Evolutionary conservation across 1,140 invertebrate species (phyloP).

Genomic region (Carcinoscorpius rotundicauda): DNA sequence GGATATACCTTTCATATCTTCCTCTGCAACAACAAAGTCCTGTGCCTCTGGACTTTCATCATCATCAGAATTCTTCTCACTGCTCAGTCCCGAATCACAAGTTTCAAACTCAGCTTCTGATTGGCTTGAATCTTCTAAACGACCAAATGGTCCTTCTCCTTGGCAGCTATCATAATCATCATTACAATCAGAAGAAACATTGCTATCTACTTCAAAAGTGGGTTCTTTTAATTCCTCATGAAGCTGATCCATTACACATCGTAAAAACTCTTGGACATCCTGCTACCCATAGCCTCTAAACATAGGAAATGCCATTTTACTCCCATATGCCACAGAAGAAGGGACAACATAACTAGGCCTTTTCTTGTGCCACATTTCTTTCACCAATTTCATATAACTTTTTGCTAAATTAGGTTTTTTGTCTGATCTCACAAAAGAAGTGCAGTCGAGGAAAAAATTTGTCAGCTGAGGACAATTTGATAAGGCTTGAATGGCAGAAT

Average conservation of each 20-base stretch:
- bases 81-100: conserved; percentile 61
- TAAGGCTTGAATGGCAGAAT: conserved; percentile 86
- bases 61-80: conserved; percentile 52
- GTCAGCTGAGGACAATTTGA: conserved; percentile 81
- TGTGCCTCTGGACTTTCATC: conserved; percentile 34
- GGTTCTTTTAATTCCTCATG: conserved; percentile 85
- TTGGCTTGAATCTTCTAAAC: conserved; percentile 36
- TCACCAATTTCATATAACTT: conserved; percentile 49
- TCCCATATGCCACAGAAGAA: conserved; percentile 66
- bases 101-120: conserved; percentile 70
- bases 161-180: too few species aligned
- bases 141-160: too few species aligned
- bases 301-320: conserved; percentile 79
- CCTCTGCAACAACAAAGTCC: too few species aligned
- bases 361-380: conserved; percentile 58
- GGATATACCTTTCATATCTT: too few species aligned
- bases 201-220: conserved; percentile 32
- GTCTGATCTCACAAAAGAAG: conserved; percentile 50
- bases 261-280: conserved; percentile 91
- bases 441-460: conserved; percentile 79
- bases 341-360: conserved; percentile 38
- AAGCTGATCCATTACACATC: conserved; percentile 95
- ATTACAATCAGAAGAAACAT: conserved; percentile 8
- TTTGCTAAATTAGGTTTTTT: conserved; percentile 52
- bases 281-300: conserved; percentile 81